Percentiles rank a stretch among this genome's conserved stretches.
phyloP scores from a whole-genome alignment of 2,888 invertebrate species.

The Pachymerium ferrugineum region DNA sequence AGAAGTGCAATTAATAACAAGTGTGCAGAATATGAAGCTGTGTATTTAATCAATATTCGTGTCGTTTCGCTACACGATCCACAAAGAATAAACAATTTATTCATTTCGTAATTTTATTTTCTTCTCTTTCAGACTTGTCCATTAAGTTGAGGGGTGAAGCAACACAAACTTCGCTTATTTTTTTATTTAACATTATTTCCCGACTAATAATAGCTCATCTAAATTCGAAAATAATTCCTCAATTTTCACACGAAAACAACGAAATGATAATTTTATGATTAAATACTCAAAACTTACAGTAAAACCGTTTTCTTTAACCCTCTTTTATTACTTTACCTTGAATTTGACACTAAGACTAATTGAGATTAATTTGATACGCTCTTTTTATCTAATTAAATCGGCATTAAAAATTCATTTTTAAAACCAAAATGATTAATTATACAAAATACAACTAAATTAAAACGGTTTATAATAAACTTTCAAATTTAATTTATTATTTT shows the following conservation, averaged over 20 bases:
- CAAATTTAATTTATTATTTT: neutral
- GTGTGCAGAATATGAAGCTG: slow-evolving; percentile 9
- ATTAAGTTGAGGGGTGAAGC: neutral
- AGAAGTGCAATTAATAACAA: slow-evolving; percentile 20
- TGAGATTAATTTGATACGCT: neutral
- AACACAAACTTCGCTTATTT: slow-evolving; percentile 2
- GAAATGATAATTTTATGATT: neutral
- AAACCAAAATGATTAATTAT: neutral
- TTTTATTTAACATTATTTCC: slow-evolving; percentile 10
- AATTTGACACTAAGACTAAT: neutral
- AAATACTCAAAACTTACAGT: too few relatives aligned
- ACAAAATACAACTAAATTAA: too few relatives aligned
- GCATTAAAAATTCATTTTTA: neutral
- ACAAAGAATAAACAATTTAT: slow-evolving; percentile 23
- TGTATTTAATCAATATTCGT: slow-evolving; percentile 27
- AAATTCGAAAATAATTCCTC: neutral
- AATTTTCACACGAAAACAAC: neutral
- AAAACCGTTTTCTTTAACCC: too few relatives aligned
- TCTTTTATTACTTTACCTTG: neutral
- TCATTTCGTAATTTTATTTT: slow-evolving; percentile 27
- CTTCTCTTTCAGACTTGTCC: slow-evolving; percentile 24
- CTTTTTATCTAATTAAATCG: neutral
- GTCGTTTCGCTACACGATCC: slow-evolving; percentile 27
- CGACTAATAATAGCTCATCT: slow-evolving; percentile 21
- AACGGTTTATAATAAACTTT: too few relatives aligned